A percentile compares a stretch with the other conserved stretches of the same genome.
Evolutionary conservation across 2,888 invertebrate species (phyloP).

Genomic region (Antitype chi): DNA sequence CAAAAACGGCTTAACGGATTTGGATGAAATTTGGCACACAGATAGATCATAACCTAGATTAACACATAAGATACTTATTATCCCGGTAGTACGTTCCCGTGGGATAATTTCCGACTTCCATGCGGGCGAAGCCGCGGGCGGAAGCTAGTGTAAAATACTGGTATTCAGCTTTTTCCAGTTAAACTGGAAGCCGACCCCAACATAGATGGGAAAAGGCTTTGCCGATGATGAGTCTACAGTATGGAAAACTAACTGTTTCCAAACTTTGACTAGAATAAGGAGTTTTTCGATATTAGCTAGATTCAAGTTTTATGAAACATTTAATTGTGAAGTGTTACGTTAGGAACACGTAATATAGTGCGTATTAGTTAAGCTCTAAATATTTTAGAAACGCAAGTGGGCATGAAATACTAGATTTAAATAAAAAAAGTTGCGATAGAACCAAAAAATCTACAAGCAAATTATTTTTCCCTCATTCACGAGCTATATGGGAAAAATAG

Average conservation of each 20-base stretch:
- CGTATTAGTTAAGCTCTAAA: constrained; percentile 45
- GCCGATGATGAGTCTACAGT: not conserved
- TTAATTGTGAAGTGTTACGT: constrained; percentile 29
- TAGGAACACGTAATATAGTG: constrained; percentile 15
- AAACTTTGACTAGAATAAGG: constrained; percentile 7
- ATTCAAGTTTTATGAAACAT: not conserved
- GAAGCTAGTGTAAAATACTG: too few relatives aligned
- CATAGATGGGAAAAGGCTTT: too few relatives aligned
- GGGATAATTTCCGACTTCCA: too few relatives aligned
- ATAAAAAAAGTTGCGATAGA: not conserved
- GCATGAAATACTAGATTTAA: constrained; percentile 3
- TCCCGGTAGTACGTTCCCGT: too few relatives aligned
- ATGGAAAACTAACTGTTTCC: constrained; percentile 13
- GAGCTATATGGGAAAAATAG: too few relatives aligned
- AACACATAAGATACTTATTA: too few relatives aligned
- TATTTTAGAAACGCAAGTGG: constrained; percentile 27
- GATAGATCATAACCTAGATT: too few relatives aligned
- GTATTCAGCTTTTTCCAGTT: too few relatives aligned
- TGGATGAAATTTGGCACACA: too few relatives aligned
- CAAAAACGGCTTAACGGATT: too few relatives aligned
- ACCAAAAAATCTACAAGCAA: not conserved
- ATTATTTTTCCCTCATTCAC: not conserved
- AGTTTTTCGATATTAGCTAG: not conserved
- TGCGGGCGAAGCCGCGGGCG: too few relatives aligned
- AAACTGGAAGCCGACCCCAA: too few relatives aligned